These are phyloP conservation scores for Penaeus vannamei DNA, from an alignment of 1,140 invertebrate genomes.

Conservation along the genomic window DNA sequence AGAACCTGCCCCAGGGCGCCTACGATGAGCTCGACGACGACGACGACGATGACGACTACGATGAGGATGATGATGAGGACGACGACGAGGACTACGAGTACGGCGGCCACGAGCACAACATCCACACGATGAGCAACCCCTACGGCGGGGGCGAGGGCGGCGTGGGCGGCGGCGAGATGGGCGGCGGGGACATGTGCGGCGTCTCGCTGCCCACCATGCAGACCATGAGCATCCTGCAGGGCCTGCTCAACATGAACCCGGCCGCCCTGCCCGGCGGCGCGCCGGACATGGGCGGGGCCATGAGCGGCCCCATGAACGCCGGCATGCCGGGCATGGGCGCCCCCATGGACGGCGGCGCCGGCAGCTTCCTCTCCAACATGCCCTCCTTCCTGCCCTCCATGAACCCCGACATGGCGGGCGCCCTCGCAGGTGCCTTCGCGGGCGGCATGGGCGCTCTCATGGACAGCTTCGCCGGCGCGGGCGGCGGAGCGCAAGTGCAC, in stretches of 20 bases:
- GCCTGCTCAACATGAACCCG: constrained; percentile 64
- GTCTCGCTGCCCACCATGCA: constrained; percentile 63
- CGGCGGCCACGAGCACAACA: constrained; percentile 61
- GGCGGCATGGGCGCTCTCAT: constrained; percentile 63
- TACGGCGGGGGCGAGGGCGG: constrained; percentile 56
- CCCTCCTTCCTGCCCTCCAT: constrained; percentile 66
- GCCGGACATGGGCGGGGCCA: constrained; percentile 60
- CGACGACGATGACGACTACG: constrained; percentile 65
- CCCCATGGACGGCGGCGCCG: constrained; percentile 64
- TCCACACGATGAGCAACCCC: constrained; percentile 65
- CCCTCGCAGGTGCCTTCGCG: constrained; percentile 63
- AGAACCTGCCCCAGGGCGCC: constrained; percentile 54
- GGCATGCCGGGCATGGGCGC: constrained; percentile 61
- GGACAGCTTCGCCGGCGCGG: constrained; percentile 53
- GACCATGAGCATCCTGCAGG: constrained; percentile 66
- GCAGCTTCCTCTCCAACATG: constrained; percentile 63
- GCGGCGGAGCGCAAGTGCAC: constrained; percentile 36
- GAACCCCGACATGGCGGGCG: constrained; percentile 58
- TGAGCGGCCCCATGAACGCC: constrained; percentile 45
- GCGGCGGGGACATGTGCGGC: constrained; percentile 56
- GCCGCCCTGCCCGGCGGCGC: constrained; percentile 53
- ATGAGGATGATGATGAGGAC: constrained; percentile 66
- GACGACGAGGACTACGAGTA: constrained; percentile 64
- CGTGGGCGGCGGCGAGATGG: constrained; percentile 42
- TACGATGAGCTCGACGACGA: constrained; percentile 64